Evolutionary conservation across 2,113 vertebrate species (phyloP), one percentile per base, ranked within the genome.

Genomic region (Phyllostomus discolor): DNA sequence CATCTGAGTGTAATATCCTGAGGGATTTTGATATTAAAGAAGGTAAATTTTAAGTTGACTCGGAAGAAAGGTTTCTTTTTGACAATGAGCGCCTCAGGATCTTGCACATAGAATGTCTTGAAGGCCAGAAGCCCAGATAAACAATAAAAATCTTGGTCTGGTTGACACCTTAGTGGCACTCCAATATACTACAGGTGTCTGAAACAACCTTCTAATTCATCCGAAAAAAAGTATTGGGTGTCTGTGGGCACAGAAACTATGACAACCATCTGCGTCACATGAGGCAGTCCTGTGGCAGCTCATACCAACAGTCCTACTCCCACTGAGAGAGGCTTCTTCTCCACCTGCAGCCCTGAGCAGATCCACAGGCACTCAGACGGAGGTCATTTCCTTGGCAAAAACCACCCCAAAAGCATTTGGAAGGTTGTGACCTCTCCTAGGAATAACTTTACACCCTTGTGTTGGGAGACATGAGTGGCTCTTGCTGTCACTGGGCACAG

Each of bases 281-380:
- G 46, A 43, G n/a, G 52, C 7, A 4, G 11, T 64, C 4, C 26
- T 26, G 76, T 22, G 1, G 16, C 0, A 0, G 33, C 70, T 90
- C 88, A 24, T 2, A 12, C 89, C 15, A 5, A 67, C n/a, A 89
- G 73, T 79, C 97, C 57, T 19, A 93, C 84, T 67, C 88, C 20
- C 64, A 16, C 33, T 64, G 87, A 92, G 72, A 83, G 26, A 81
- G 48, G 46, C 57, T 89, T 91, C 57, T 24, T 70, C 72, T 91
- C 85, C 84, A 67, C 97, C 97, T 50, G 90, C 93, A 76, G 91
- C 93, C 80, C 43, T 95, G 84, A 54, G 26, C 52, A 43, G 22
- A 79, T 78, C 33, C 48, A 38, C 1, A 87, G 19, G 28, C 20
- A n/a, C 43, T 83, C 52, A 38, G 35, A 26, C 15, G 7, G 85